Evolutionary conservation across 2,888 invertebrate species (phyloP).

Genomic region (Amphipyra berbera): DNA sequence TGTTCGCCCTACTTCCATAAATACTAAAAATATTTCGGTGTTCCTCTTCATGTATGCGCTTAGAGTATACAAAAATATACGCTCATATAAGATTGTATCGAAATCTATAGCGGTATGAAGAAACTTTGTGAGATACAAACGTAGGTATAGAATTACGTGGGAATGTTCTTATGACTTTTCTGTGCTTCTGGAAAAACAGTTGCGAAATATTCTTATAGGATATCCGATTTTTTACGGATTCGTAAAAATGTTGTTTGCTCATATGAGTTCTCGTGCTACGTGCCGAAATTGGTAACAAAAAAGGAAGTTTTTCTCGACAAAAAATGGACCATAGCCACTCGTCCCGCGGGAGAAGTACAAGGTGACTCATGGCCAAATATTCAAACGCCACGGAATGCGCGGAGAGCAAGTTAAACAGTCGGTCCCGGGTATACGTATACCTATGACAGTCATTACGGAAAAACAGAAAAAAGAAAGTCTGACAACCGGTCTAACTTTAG

Average conservation of each 20-base stretch:
- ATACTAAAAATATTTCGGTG: conserved; percentile 26
- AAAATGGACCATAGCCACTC: too few relatives aligned
- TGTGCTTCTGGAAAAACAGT: neutral
- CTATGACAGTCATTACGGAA: too few relatives aligned
- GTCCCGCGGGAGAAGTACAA: too few relatives aligned
- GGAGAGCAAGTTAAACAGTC: too few relatives aligned
- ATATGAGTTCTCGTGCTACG: neutral
- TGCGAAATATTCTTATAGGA: too few relatives aligned
- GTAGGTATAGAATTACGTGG: neutral
- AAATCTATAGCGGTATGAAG: conserved; percentile 12
- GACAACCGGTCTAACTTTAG: too few relatives aligned
- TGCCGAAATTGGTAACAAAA: too few relatives aligned
- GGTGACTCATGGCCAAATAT: too few relatives aligned
- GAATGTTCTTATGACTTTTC: neutral
- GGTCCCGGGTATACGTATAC: too few relatives aligned
- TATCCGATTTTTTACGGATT: neutral
- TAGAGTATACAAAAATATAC: neutral
- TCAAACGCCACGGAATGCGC: too few relatives aligned
- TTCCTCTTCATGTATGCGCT: conserved; percentile 26
- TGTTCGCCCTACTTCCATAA: conserved; percentile 24
- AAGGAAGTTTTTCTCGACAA: too few relatives aligned
- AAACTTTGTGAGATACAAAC: conserved; percentile 15
- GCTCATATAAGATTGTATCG: conserved; percentile 24
- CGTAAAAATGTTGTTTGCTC: neutral
- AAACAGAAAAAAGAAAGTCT: too few relatives aligned